phyloP scores from a whole-genome alignment of 1,140 invertebrate genomes.

The Aphis gossypii region DNA sequence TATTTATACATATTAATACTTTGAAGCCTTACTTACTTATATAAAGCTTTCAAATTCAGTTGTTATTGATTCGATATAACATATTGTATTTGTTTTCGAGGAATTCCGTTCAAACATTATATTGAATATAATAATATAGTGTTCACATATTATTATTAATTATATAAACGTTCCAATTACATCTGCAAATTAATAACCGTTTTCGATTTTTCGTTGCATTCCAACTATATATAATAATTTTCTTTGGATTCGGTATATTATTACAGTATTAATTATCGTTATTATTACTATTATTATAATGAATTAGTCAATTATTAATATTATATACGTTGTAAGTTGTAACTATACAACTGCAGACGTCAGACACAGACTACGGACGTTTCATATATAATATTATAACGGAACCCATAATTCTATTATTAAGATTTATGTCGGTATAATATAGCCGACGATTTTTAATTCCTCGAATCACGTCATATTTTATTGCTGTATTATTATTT shows the following conservation, averaged over 20 bases:
- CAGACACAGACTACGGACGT: background rate
- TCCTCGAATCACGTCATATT: background rate
- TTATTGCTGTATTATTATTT: background rate
- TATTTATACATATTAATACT: background rate
- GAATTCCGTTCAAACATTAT: background rate
- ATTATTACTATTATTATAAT: too few species aligned
- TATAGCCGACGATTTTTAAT: background rate
- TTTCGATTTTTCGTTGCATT: background rate
- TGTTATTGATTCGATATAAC: background rate
- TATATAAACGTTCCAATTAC: constrained; percentile 10
- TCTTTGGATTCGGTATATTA: background rate
- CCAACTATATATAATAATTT: background rate
- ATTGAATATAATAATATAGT: background rate
- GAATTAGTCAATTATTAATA: constrained; percentile 13
- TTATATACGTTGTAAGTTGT: background rate
- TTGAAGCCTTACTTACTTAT: background rate
- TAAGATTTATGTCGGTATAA: background rate
- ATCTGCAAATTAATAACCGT: background rate
- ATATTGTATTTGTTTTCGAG: background rate
- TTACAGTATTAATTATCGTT: background rate
- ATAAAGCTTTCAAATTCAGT: background rate
- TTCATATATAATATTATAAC: background rate
- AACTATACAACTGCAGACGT: background rate
- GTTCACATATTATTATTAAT: background rate
- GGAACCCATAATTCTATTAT: constrained; percentile 6